Evolutionary conservation across 2,888 invertebrate species (phyloP).

Genomic region (Nebria salina): DNA sequence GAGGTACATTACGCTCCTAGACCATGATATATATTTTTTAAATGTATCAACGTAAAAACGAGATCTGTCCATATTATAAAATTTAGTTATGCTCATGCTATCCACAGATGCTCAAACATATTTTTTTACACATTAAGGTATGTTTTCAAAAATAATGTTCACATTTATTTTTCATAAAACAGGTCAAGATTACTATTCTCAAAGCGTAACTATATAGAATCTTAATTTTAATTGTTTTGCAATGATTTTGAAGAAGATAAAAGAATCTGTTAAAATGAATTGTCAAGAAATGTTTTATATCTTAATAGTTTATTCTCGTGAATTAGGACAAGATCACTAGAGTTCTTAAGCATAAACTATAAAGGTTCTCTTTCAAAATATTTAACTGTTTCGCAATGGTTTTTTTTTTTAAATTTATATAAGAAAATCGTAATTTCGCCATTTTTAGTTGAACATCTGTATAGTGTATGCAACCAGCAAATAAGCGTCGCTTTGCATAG

Average conservation of each 20-base stretch:
- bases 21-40: background rate
- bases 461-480: background rate
- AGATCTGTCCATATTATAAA: background rate
- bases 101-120: background rate
- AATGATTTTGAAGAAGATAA: background rate
- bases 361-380: background rate
- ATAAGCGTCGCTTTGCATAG: background rate
- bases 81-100: background rate
- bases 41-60: background rate
- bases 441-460: slow-evolving; percentile 6
- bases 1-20: background rate
- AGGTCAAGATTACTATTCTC: background rate
- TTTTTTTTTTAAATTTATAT: background rate
- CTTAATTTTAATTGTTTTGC: background rate
- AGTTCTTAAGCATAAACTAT: background rate
- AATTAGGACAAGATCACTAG: too few relatives aligned
- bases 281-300: too few relatives aligned
- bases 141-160: background rate
- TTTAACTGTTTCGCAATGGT: background rate
- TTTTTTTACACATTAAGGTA: background rate
- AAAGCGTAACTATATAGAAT: background rate
- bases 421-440: background rate
- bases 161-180: background rate
- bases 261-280: background rate
- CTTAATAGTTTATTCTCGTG: too few relatives aligned